phyloP scores from a whole-genome alignment of 2,797 vertebrate species.

The Morus bassanus region DNA sequence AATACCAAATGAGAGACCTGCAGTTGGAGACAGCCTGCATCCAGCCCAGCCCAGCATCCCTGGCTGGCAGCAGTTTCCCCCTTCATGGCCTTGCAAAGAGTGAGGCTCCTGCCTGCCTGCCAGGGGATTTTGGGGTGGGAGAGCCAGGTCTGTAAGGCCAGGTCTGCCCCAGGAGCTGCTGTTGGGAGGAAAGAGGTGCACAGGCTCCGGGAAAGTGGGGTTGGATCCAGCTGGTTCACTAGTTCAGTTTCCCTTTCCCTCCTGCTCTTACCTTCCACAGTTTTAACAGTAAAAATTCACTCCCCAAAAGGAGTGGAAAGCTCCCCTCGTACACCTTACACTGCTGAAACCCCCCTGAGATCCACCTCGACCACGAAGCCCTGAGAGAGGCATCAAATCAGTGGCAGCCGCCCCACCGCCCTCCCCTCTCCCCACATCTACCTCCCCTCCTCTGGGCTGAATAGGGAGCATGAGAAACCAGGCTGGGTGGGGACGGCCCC shows the following conservation, averaged over 20 bases:
- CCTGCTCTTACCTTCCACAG: background rate
- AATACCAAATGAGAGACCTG: background rate
- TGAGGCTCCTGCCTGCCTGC: background rate
- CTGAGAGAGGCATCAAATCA: background rate
- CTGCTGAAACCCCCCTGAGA: background rate
- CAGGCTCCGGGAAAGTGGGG: accelerated
- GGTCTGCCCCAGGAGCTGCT: background rate
- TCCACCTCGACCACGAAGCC: accelerated
- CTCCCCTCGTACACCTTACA: accelerated
- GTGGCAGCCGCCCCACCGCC: background rate
- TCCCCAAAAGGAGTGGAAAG: background rate
- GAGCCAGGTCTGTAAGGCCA: background rate
- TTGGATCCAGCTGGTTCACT: accelerated
- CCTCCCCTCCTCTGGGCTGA: background rate
- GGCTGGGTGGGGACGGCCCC: background rate
- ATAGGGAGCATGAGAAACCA: slow-evolving; percentile 59
- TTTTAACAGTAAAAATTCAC: background rate
- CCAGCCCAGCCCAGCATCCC: background rate
- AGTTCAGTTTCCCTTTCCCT: background rate
- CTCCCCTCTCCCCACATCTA: background rate
- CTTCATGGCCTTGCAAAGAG: background rate
- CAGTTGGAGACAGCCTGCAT: background rate
- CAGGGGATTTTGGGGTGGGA: background rate
- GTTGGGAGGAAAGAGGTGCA: background rate
- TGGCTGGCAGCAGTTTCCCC: background rate